Conservation (phyloP, 2,888 invertebrate genomes). For the Bimastos eiseni region DNA sequence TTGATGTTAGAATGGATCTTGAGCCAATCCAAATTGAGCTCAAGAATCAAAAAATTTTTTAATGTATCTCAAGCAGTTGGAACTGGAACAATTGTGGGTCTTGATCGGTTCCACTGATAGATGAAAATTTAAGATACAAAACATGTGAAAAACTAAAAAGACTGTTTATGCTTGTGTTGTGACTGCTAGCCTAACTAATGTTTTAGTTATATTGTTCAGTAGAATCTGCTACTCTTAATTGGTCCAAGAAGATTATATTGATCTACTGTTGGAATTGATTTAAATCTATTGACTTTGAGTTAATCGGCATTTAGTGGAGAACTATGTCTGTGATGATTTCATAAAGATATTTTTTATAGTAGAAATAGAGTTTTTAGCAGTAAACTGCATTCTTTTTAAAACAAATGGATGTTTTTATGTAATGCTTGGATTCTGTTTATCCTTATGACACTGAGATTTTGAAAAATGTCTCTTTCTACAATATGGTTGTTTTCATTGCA, state of each 20-base stretch:
- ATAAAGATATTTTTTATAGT: background rate
- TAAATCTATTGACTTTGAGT: background rate
- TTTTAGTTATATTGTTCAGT: background rate
- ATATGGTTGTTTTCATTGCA: background rate
- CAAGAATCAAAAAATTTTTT: background rate
- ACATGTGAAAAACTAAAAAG: background rate
- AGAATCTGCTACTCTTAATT: background rate
- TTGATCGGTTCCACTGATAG: background rate
- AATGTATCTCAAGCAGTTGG: too few relatives aligned
- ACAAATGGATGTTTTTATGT: background rate
- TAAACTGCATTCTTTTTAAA: background rate
- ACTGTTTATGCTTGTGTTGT: background rate
- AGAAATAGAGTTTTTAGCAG: background rate
- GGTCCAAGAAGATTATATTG: background rate
- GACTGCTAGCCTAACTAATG: background rate
- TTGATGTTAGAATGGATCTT: background rate
- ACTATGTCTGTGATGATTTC: background rate
- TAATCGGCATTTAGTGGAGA: background rate
- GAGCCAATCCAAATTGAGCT: background rate
- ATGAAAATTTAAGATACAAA: background rate
- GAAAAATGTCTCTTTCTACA: background rate
- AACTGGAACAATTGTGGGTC: background rate
- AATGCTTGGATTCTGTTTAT: background rate
- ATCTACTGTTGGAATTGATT: background rate
- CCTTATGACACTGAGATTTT: background rate